Base-by-base conservation (phyloP, 2,113 vertebrate species). In the Arizona elegans region DNA sequence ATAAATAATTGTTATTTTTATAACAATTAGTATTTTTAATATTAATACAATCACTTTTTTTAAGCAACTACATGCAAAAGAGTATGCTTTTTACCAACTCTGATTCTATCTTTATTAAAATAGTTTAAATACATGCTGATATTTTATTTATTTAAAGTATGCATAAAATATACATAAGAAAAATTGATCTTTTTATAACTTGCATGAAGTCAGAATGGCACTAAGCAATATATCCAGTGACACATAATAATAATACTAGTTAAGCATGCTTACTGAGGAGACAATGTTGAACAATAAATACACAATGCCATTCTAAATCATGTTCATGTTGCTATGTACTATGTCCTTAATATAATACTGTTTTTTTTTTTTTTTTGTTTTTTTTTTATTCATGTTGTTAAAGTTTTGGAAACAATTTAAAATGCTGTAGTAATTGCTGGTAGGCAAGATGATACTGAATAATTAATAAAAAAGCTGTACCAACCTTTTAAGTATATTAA, bases 391-490 rank as follows among this genome's bases (percentile, higher is more conserved):
- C 95, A 96, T 96, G 95, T 95, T 97, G 94, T 96, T 97, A 94
- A 95, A 94, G 92, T 95, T 98, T 97, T 97, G 97, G 95, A 97
- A 98, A 97, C 96, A 92, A 97, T 98, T 98, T 96, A 97, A 95
- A 97, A 97, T 97, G 95, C 95, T 97, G 92, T 95, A 96, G 33
- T 96, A 97, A 97, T 97, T 97, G 95, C 97, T 97, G 97, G 96
- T 91, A 98, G 97, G 97, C 96, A 97, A 93, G 95, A 96, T 95
- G 94, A 90, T 96, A 97, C 96, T 96, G 95, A 94, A 95, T 96
- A 97, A 97, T 97, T 96, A 95, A 95, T 92, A 93, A 95, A 95
- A 93, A 97, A 97, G 95, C 91, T 94, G 95, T 95, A 95, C 93
- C 95, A 96, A 97, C 96, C 91, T 93, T 97, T 97, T 97, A 96